A percentile compares a stretch with the other conserved stretches of the same genome.
phyloP scores from a whole-genome alignment of 2,888 invertebrate genomes.

The Calameuta filiformis region DNA sequence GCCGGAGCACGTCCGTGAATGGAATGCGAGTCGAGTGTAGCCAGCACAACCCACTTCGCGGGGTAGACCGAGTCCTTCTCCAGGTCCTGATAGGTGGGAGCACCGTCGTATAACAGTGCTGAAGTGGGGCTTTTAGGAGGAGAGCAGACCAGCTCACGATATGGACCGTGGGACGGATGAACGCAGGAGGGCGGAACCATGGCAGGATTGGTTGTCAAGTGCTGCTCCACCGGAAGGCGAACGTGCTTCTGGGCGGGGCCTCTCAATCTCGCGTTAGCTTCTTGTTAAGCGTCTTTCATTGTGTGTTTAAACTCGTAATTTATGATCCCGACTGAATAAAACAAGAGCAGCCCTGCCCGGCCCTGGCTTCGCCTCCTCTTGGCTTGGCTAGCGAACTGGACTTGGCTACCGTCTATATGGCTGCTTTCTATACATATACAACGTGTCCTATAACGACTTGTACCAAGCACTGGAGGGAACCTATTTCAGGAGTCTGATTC shows the following conservation, averaged over 20 bases:
- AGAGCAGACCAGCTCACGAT: conserved; percentile 16
- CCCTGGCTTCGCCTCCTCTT: conserved; percentile 4
- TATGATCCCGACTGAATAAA: conserved; percentile 67
- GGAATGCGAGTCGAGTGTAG: conserved; percentile 22
- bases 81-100: conserved; percentile 5
- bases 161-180: conserved; percentile 27
- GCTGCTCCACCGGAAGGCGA: conserved; percentile 45
- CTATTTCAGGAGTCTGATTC: neutral
- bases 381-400: neutral
- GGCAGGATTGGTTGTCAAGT: conserved; percentile 44
- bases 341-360: conserved; percentile 51
- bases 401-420: neutral
- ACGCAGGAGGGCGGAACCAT: conserved; percentile 42
- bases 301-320: conserved; percentile 67
- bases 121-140: conserved; percentile 1
- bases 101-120: conserved; percentile 9
- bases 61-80: neutral
- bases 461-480: neutral
- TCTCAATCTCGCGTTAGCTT: conserved; percentile 67
- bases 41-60: conserved; percentile 5
- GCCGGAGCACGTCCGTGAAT: conserved; percentile 15
- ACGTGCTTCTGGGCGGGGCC: conserved; percentile 56
- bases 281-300: conserved; percentile 68
- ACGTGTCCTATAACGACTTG: neutral
- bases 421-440: neutral